Evolutionary conservation across 1,140 invertebrate species (phyloP).

Genomic region (Magallana ariakensis): DNA sequence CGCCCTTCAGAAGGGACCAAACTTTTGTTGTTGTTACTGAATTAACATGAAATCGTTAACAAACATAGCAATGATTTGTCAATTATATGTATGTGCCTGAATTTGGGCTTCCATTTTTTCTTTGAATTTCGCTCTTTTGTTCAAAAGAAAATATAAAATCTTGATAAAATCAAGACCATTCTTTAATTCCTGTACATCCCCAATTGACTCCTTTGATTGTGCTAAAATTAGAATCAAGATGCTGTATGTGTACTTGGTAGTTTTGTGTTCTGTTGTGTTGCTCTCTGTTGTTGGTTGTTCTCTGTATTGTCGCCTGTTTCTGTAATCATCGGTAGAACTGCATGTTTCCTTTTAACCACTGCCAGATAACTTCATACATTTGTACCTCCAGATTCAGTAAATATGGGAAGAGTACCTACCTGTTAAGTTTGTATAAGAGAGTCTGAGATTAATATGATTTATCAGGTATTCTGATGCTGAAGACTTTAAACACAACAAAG

Average conservation of each 20-base stretch:
- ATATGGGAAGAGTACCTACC: too few relatives aligned
- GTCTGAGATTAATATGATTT: too few relatives aligned
- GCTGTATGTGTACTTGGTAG: neutral
- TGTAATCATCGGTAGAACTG: neutral
- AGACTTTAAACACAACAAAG: too few relatives aligned
- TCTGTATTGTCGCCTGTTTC: neutral
- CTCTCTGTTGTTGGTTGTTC: slow-evolving; percentile 17
- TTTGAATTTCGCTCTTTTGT: neutral
- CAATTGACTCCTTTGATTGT: neutral
- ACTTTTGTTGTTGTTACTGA: neutral
- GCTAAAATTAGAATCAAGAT: neutral
- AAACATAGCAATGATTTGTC: neutral
- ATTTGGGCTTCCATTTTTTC: neutral
- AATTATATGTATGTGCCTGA: neutral
- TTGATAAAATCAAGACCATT: slow-evolving; percentile 19
- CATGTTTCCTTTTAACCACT: neutral
- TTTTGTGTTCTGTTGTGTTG: neutral
- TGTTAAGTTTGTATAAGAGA: too few relatives aligned
- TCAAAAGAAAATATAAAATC: neutral
- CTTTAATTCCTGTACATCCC: neutral
- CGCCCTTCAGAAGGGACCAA: slow-evolving; percentile 27
- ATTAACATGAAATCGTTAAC: too few relatives aligned
- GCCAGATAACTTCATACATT: neutral
- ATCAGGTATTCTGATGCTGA: too few relatives aligned
- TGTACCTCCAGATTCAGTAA: neutral